phyloP scores from a whole-genome alignment of 1,140 invertebrate species.

The Bathynomus jamesi region DNA sequence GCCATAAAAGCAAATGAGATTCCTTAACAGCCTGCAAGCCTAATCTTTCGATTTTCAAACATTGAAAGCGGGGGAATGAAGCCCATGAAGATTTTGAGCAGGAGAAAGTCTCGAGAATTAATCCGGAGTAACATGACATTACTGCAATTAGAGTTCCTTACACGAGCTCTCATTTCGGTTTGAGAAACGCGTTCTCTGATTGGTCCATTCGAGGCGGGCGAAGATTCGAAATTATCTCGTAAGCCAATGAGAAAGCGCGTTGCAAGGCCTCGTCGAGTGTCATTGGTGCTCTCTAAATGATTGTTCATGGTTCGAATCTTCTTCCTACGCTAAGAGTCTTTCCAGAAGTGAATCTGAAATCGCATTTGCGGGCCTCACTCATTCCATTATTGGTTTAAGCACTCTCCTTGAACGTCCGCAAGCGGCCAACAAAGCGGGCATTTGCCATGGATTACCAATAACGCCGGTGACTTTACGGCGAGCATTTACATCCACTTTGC shows the following conservation, averaged over 20 bases:
- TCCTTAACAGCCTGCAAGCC: background rate
- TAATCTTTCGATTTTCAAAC: background rate
- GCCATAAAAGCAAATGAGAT: background rate
- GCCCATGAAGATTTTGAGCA: background rate
- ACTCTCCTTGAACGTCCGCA: constrained; percentile 8
- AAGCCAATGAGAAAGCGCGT: background rate
- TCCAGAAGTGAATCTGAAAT: constrained; percentile 16
- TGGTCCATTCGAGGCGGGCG: background rate
- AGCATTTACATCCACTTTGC: constrained; percentile 21
- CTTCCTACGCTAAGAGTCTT: constrained; percentile 8
- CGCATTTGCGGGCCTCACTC: background rate
- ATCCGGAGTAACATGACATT: background rate
- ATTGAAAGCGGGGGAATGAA: background rate
- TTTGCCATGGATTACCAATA: constrained; percentile 35
- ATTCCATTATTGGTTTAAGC: constrained; percentile 9
- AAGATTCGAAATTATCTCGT: background rate
- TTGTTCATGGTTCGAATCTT: constrained; percentile 9
- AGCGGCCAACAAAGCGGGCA: constrained; percentile 22
- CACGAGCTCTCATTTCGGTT: background rate
- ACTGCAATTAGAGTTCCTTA: background rate
- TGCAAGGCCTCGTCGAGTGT: background rate
- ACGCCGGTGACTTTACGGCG: constrained; percentile 21
- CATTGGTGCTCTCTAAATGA: constrained; percentile 17
- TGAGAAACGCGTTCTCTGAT: background rate
- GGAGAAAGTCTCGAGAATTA: background rate